Base-by-base conservation (phyloP, 2,113 vertebrate genomes). In the Neolamprologus sp. region DNA sequence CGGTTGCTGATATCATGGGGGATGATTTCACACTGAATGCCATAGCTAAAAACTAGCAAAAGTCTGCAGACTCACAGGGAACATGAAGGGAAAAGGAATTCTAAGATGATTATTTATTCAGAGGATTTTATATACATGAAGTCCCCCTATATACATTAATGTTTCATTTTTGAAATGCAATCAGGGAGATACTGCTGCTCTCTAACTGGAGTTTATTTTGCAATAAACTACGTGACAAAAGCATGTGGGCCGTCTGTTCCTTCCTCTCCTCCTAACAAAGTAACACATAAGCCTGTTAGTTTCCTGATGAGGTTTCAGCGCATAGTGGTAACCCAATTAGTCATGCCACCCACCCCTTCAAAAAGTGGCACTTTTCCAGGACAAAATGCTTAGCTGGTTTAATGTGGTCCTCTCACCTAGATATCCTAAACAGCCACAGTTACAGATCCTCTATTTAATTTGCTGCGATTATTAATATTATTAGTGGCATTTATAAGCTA, bases 301-400 rank as follows among this genome's bases (percentile, higher is more conserved):
- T 90, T 93, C 88, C 88, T 94, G 85, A 90, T 94, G 88, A 82
- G 92, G 87, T 91, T 94, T 93, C 82, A 85, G 85, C 85, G 47
- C 83, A 89, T 80, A 90, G 82, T 94, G 89, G 82, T 94, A 93
- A 95, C 91, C 91, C 90, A 94, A 84, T 94, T 91, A 94, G 92
- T 92, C 91, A 92, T 90, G 82, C 81, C 89, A 91, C 86, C 90
- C 85, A 89, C 92, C 87, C 85, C 65, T 87, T 86, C 83, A 85
- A 86, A 93, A 89, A 68, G 49, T 83, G 53, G 88, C 82, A 88
- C 82, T 90, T 93, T 91, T 89, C 84, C 91, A 91, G 58, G 89
- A 91, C 87, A 90, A 90, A 93, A 90, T 84, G 81, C 75, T 86
- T 81, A 91, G 91, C 88, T 87, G 73, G 80, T 93, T 93, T 91